phyloP scores from a whole-genome alignment of 2,797 vertebrate species.

The Capromys pilorides region DNA sequence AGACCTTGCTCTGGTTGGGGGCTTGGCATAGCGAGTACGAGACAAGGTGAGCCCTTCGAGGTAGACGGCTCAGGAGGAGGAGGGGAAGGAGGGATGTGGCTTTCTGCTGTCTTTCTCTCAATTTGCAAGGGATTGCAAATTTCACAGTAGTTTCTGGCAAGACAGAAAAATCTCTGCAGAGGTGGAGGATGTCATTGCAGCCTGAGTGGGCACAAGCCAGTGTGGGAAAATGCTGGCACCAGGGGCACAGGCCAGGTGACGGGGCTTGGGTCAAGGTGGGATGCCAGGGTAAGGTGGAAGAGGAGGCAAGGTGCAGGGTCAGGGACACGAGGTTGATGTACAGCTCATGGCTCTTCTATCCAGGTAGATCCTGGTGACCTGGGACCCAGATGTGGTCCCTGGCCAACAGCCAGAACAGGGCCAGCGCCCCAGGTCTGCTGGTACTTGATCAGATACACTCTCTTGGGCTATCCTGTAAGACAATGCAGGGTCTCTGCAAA shows the following conservation, averaged over 20 bases:
- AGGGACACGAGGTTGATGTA: background rate
- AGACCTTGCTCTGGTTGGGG: background rate
- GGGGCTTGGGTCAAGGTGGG: background rate
- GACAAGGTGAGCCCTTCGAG: background rate
- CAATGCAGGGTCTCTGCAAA: background rate
- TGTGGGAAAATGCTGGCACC: background rate
- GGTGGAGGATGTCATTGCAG: background rate
- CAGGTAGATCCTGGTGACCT: background rate
- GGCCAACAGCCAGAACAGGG: background rate
- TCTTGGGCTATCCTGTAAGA: background rate
- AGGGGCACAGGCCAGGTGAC: background rate
- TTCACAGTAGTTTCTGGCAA: constrained; percentile 55
- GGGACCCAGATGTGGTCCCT: background rate
- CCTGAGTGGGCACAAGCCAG: background rate
- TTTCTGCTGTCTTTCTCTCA: background rate
- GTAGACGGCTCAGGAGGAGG: background rate
- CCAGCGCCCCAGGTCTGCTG: background rate
- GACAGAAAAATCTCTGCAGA: constrained; percentile 21
- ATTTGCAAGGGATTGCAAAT: constrained; percentile 38
- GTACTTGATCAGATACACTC: background rate
- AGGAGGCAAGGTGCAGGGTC: background rate
- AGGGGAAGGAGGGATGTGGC: background rate
- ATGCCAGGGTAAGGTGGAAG: background rate
- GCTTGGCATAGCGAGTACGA: background rate
- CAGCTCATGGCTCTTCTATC: background rate